Conservation (phyloP, 2,888 invertebrate species). For the Ormia ochracea region DNA sequence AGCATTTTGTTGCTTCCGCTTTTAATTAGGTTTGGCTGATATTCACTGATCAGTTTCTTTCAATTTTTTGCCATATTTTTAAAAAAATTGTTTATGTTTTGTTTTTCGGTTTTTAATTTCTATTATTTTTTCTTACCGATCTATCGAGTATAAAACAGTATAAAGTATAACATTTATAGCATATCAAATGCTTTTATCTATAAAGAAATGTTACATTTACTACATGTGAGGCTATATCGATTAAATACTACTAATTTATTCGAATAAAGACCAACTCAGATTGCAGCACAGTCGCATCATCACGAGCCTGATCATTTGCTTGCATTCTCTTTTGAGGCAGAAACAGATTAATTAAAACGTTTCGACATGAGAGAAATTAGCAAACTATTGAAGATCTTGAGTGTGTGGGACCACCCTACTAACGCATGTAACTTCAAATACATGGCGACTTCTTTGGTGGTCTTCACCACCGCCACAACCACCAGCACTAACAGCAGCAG, state of each 20-base stretch:
- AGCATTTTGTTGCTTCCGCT: too few relatives aligned
- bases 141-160: too few relatives aligned
- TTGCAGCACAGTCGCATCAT: neutral
- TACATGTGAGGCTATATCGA: neutral
- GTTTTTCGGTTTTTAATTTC: too few relatives aligned
- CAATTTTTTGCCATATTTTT: too few relatives aligned
- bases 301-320: neutral
- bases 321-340: neutral
- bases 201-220: too few relatives aligned
- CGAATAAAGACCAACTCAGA: neutral
- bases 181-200: too few relatives aligned
- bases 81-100: too few relatives aligned
- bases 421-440: slow-evolving; percentile 60
- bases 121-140: too few relatives aligned
- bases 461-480: slow-evolving; percentile 55
- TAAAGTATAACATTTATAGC: too few relatives aligned
- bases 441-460: slow-evolving; percentile 61
- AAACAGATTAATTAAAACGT: slow-evolving; percentile 31
- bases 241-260: slow-evolving; percentile 6
- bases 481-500: slow-evolving; percentile 8
- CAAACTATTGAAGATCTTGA: slow-evolving; percentile 12
- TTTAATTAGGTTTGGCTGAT: too few relatives aligned
- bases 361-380: slow-evolving; percentile 49
- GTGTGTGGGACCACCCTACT: slow-evolving; percentile 58
- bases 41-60: too few relatives aligned